Percentiles rank a stretch among this genome's conserved stretches.
Evolutionary conservation across 2,797 vertebrate genomes (phyloP).

Genomic region (Sphenodon punctatus): DNA sequence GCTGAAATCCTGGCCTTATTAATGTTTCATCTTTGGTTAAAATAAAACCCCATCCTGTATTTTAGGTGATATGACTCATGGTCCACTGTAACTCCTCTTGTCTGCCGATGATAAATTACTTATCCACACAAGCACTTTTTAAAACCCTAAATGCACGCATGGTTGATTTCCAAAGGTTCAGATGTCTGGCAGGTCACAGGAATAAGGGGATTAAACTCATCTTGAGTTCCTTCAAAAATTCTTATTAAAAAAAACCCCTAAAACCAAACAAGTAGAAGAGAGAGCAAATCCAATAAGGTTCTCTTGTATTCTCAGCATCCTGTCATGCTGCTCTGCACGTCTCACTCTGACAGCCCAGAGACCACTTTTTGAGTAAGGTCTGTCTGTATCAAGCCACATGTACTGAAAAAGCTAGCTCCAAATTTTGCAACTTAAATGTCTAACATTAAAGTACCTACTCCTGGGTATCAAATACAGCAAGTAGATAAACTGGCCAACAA

Average conservation of each 20-base stretch:
- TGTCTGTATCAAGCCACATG: not conserved
- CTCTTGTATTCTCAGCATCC: not conserved
- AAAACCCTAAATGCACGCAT: not conserved
- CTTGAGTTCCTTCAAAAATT: not conserved
- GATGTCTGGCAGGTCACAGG: too few species aligned
- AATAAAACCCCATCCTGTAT: not conserved
- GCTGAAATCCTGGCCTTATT: not conserved
- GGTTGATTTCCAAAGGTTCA: not conserved
- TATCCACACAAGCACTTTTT: too few species aligned
- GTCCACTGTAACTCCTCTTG: not conserved
- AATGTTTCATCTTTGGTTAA: not conserved
- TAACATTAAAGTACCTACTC: not conserved
- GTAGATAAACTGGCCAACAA: too few species aligned
- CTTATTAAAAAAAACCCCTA: not conserved
- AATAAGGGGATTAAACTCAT: not conserved
- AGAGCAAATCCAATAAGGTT: not conserved
- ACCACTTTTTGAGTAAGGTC: not conserved
- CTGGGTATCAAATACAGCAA: too few species aligned
- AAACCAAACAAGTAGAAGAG: not conserved
- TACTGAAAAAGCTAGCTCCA: rapidly evolving
- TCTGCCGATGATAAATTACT: too few species aligned
- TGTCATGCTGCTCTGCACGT: too few species aligned
- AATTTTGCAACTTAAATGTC: not conserved
- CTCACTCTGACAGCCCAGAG: not conserved
- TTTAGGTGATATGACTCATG: not conserved